Base-by-base conservation (phyloP, 2,797 vertebrate species). In the Salarias fasciatus region DNA sequence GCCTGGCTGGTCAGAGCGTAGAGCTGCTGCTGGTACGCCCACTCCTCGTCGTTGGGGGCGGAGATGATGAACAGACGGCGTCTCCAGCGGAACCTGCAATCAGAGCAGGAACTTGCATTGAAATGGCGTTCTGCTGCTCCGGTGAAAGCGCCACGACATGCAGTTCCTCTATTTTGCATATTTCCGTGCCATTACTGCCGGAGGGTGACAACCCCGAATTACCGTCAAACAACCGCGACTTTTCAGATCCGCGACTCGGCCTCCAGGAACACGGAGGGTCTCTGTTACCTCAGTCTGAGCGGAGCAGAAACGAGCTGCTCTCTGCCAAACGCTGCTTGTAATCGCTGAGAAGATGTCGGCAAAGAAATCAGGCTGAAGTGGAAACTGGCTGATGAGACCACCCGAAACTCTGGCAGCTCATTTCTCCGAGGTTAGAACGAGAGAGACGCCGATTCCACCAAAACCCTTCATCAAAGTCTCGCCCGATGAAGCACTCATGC, bases 11-110 rank as follows among this genome's bases (percentile, higher is more conserved):
- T 94, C 55, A 99, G 91, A 67, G 94, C 94, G 53, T 97, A 95
- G 53, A 97, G 95, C 92, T 99, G 98, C 88, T 99, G 97, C 83
- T 98, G 98, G 89, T 98, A 99, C 72, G 96, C 95, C 98, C 97
- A 99, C 61, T 99, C 97, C 90, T 99, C 97, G 62, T 99, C 97
- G 24, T 69, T 96, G 53, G 97, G 95, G 74, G 96, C 92, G 30
- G 97, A 99, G 88, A 99, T 98, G 72, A 99, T 94, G 73, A 99
- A 95, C 66, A 99, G 89, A 45, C 98, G 92, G 59, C 97, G 94
- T 85, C 98, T 95, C 98, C 98, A 99, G 29, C 98, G 94, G 90
- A 99, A 99, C 90, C 98, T 99, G 69, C 59, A 66, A 88, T 79
- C 75, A 80, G 63, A 52, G 37, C 42, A 53, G 33, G 67, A 57